Percentiles rank a stretch among this genome's conserved stretches.
Evolutionary conservation across 2,888 invertebrate genomes (phyloP).

Genomic region (Leucoma salicis): DNA sequence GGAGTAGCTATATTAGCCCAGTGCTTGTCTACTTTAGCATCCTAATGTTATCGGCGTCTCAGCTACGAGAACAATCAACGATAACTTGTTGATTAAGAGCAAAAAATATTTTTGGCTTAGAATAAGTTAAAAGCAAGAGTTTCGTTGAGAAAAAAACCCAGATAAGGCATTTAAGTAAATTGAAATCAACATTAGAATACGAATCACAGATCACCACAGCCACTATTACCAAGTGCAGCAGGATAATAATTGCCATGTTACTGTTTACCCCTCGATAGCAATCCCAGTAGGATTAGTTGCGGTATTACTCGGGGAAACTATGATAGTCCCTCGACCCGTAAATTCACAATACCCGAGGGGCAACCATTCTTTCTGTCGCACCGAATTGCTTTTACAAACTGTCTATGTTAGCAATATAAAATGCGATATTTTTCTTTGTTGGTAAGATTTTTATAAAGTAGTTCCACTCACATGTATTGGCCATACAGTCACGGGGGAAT

Average conservation of each 20-base stretch:
- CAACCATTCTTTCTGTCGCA: constrained; percentile 30
- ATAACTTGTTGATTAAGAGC: too few species aligned
- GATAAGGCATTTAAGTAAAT: too few species aligned
- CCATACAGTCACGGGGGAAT: background rate
- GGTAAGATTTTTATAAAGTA: constrained; percentile 1
- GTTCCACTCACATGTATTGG: background rate
- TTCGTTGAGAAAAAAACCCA: too few species aligned
- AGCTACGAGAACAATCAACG: too few species aligned
- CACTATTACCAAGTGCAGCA: constrained; percentile 37
- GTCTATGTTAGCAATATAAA: constrained; percentile 18
- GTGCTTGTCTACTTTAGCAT: too few species aligned
- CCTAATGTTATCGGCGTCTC: too few species aligned
- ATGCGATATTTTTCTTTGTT: constrained; percentile 17
- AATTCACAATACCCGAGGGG: constrained; percentile 36
- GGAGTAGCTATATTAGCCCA: too few species aligned
- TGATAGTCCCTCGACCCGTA: constrained; percentile 37
- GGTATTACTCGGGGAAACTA: constrained; percentile 36
- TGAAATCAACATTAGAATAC: too few species aligned
- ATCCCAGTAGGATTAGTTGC: constrained; percentile 45
- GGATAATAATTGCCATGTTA: constrained; percentile 53
- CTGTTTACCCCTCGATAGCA: constrained; percentile 42
- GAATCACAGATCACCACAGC: constrained; percentile 37
- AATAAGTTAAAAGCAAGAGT: too few species aligned
- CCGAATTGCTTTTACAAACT: constrained; percentile 30
- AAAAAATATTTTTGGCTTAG: too few species aligned